These are phyloP conservation scores for Eubasilissa splendida DNA, from an alignment of 2,888 invertebrate genomes.

Conservation along the genomic window DNA sequence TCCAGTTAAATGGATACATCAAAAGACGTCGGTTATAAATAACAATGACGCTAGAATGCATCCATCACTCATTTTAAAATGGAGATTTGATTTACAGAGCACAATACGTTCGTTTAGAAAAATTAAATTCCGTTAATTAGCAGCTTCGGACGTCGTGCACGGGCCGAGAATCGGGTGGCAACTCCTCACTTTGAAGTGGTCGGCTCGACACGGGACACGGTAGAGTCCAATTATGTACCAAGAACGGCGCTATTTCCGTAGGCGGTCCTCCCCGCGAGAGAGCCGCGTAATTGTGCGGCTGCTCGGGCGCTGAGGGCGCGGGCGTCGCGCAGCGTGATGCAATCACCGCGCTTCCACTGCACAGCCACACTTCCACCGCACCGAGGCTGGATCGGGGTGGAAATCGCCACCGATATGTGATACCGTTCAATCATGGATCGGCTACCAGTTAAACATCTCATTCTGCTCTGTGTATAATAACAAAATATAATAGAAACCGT, in stretches of 20 bases:
- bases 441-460: too few relatives aligned
- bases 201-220: constrained; percentile 15
- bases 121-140: constrained; percentile 32
- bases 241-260: constrained; percentile 38
- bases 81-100: constrained; percentile 1
- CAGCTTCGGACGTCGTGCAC: not conserved
- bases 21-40: too few relatives aligned
- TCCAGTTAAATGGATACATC: too few relatives aligned
- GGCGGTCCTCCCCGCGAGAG: constrained; percentile 23
- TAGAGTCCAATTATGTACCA: constrained; percentile 34
- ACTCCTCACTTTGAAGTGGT: constrained; percentile 8
- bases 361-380: too few relatives aligned
- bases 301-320: constrained; percentile 31
- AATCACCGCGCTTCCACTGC: not conserved
- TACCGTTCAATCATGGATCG: too few relatives aligned
- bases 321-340: constrained; percentile 1
- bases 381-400: too few relatives aligned
- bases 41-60: too few relatives aligned
- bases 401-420: too few relatives aligned
- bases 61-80: too few relatives aligned
- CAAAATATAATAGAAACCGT: too few relatives aligned
- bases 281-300: constrained; percentile 34
- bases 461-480: too few relatives aligned
- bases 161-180: constrained; percentile 31
- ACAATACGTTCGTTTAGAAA: constrained; percentile 2